Evolutionary conservation across 2,888 invertebrate genomes (phyloP).

Genomic region (Drosophila formosana): DNA sequence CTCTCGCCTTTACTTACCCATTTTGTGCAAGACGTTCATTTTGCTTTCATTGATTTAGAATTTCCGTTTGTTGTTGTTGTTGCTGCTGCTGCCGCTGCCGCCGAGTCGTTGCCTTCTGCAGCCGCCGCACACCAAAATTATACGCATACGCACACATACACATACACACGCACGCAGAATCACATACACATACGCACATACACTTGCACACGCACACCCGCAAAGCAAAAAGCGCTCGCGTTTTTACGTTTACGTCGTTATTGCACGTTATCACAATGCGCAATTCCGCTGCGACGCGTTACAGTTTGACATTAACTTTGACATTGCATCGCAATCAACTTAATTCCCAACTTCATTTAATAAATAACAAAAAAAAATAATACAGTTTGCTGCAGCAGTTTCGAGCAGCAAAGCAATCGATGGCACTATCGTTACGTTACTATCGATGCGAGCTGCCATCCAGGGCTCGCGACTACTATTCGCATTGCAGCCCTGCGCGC

Average conservation of each 20-base stretch:
- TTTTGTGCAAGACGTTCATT: slow-evolving; percentile 75
- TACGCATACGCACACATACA: slow-evolving; percentile 63
- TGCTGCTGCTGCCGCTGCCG: slow-evolving; percentile 42
- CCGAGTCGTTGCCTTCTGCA: slow-evolving; percentile 66
- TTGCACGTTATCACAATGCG: slow-evolving; percentile 57
- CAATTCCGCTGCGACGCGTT: slow-evolving; percentile 40
- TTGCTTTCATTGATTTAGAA: slow-evolving; percentile 53
- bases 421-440: slow-evolving; percentile 55
- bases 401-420: slow-evolving; percentile 55
- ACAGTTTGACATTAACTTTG: slow-evolving; percentile 52
- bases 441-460: slow-evolving; percentile 38
- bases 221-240: slow-evolving; percentile 52
- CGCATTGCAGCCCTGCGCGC: slow-evolving; percentile 18
- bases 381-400: slow-evolving; percentile 62
- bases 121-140: slow-evolving; percentile 66
- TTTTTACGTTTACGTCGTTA: slow-evolving; percentile 36
- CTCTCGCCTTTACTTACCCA: slow-evolving; percentile 57
- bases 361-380: slow-evolving; percentile 61
- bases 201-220: slow-evolving; percentile 51
- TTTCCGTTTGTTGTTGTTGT: slow-evolving; percentile 32
- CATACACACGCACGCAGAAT: slow-evolving; percentile 43
- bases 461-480: not conserved
- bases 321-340: slow-evolving; percentile 60
- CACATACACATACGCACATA: slow-evolving; percentile 41
- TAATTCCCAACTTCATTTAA: slow-evolving; percentile 62